Percentiles rank a stretch among this genome's conserved stretches.
These are phyloP conservation scores for Arge pagana DNA, from an alignment of 2,888 invertebrate genomes.

Conservation along the genomic window DNA sequence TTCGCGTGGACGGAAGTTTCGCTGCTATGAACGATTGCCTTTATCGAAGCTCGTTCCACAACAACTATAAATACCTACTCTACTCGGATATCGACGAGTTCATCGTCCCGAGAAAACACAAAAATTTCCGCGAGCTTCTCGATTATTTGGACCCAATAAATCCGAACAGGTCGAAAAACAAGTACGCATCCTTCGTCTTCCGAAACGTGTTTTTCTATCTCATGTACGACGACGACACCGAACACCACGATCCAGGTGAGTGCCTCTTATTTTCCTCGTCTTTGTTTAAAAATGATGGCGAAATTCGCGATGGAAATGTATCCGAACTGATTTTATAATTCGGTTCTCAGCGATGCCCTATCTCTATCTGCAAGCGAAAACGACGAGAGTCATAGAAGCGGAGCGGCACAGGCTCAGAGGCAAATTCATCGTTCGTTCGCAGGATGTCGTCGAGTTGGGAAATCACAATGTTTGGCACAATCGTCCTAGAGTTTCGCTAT, in stretches of 20 bases:
- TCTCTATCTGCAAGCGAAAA: constrained; percentile 56
- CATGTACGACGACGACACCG: constrained; percentile 57
- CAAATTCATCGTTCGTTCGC: constrained; percentile 48
- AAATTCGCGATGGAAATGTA: neutral
- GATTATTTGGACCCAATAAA: constrained; percentile 28
- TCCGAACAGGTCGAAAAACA: constrained; percentile 35
- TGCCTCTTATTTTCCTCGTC: too few relatives aligned
- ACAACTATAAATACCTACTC: constrained; percentile 41
- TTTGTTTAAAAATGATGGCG: neutral
- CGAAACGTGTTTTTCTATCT: constrained; percentile 61
- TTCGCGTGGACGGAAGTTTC: constrained; percentile 52
- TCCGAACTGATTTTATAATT: too few relatives aligned
- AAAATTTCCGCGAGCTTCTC: constrained; percentile 37
- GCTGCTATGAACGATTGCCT: constrained; percentile 50
- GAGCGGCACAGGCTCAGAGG: constrained; percentile 40
- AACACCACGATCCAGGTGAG: constrained; percentile 34
- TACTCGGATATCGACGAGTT: constrained; percentile 49
- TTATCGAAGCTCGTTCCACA: constrained; percentile 46
- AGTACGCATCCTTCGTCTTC: constrained; percentile 57
- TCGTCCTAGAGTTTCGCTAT: constrained; percentile 23
- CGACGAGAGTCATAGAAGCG: constrained; percentile 47
- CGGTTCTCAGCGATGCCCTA: constrained; percentile 46
- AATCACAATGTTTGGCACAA: constrained; percentile 45
- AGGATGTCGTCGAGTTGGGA: constrained; percentile 45
- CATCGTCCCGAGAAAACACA: constrained; percentile 41